Conservation (phyloP, 2,888 invertebrate species). For the Callyntrura guangdongensis region DNA sequence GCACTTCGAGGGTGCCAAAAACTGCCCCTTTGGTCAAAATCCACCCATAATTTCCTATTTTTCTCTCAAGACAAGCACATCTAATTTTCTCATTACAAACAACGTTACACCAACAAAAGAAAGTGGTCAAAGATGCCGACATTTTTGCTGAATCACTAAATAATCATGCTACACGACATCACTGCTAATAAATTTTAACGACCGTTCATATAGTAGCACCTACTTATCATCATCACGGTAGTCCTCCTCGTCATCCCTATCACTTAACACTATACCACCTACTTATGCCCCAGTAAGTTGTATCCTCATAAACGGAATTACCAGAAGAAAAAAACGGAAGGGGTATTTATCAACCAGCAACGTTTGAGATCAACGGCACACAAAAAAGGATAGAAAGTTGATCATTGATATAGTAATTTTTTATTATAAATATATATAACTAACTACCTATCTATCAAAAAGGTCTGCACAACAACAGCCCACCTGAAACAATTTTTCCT, state of each 20-base stretch:
- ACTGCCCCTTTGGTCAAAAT: not conserved
- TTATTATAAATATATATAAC: too few species aligned
- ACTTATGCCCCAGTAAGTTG: not conserved
- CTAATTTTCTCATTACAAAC: constrained; percentile 44
- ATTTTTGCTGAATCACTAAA: constrained; percentile 64
- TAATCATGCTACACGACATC: constrained; percentile 10
- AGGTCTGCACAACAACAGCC: not conserved
- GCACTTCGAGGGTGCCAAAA: too few species aligned
- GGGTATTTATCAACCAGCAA: not conserved
- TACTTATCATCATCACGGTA: not conserved
- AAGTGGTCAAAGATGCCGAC: constrained; percentile 55
- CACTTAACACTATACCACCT: not conserved
- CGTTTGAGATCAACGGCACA: not conserved
- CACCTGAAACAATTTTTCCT: constrained; percentile 37
- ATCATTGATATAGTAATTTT: not conserved
- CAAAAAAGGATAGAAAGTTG: constrained; percentile 6
- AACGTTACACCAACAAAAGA: constrained; percentile 1
- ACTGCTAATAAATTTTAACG: constrained; percentile 33
- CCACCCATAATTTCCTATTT: not conserved
- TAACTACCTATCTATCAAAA: too few species aligned
- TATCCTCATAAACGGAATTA: not conserved
- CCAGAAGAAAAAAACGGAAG: constrained; percentile 6
- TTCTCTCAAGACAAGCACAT: constrained; percentile 16
- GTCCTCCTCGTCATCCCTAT: too few species aligned
- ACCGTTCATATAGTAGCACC: constrained; percentile 13